Evolutionary conservation across 1,140 invertebrate genomes (phyloP).

Genomic region (Periplaneta americana): DNA sequence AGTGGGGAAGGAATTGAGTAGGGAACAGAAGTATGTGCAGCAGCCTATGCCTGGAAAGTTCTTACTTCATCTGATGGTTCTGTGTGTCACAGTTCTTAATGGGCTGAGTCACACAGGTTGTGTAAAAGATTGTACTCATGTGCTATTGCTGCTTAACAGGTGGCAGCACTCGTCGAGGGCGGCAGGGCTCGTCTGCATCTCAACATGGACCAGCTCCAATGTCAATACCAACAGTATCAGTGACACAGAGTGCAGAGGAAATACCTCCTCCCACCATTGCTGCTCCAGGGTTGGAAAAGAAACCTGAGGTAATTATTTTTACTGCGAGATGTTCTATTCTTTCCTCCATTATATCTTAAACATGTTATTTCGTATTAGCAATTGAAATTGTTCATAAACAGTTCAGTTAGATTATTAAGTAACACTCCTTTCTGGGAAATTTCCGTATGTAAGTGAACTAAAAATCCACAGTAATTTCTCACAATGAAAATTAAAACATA

Average conservation of each 20-base stretch:
- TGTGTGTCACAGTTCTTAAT: not conserved
- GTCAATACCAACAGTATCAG: not conserved
- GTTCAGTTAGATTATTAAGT: no score
- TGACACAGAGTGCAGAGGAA: not conserved
- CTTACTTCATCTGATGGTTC: not conserved
- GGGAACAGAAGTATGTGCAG: no score
- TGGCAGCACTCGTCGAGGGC: constrained; percentile 10
- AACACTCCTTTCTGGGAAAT: no score
- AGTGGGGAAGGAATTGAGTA: not conserved
- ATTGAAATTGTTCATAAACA: no score
- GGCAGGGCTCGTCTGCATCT: constrained; percentile 5
- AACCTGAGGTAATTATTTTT: not conserved
- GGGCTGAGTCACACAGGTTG: not conserved
- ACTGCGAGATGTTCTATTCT: no score
- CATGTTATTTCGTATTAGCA: no score
- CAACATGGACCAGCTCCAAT: not conserved
- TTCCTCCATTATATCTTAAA: no score
- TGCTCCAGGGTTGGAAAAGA: not conserved
- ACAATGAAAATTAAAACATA: no score
- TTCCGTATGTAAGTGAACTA: no score
- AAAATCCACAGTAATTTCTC: no score
- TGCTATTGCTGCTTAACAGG: not conserved
- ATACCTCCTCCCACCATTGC: not conserved
- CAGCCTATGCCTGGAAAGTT: not conserved
- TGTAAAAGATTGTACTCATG: not conserved